Percentiles rank a stretch among this genome's conserved stretches.
Conservation (phyloP, 2,888 invertebrate genomes). For the Halictus quadricinctus region DNA sequence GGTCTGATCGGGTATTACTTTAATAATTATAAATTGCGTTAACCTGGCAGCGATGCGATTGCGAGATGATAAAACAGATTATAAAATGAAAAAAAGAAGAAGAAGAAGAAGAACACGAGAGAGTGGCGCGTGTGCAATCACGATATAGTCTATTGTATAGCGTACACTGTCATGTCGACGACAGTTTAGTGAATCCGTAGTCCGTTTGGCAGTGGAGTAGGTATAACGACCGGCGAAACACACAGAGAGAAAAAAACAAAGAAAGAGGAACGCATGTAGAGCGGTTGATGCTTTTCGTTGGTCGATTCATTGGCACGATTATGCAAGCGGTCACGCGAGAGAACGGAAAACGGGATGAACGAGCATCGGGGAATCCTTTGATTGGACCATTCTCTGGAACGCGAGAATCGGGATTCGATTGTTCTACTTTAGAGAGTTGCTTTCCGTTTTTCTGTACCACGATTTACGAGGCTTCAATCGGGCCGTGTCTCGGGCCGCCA, state of each 20-base stretch:
- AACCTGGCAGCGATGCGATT: constrained; percentile 69
- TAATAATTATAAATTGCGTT: constrained; percentile 67
- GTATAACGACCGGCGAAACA: neutral
- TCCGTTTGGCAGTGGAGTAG: constrained; percentile 34
- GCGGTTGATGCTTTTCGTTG: constrained; percentile 37
- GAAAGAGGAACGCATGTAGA: neutral
- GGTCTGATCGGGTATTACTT: constrained; percentile 76
- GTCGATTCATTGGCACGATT: constrained; percentile 40
- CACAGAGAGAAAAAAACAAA: neutral
- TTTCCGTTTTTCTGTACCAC: neutral
- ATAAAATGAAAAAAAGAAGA: neutral
- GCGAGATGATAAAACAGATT: constrained; percentile 32
- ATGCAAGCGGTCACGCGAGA: constrained; percentile 16
- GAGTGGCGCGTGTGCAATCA: constrained; percentile 59
- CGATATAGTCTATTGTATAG: constrained; percentile 60
- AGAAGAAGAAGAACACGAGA: neutral
- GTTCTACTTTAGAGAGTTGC: constrained; percentile 9
- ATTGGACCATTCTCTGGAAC: neutral
- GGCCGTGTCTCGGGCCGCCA: neutral
- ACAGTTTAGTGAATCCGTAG: constrained; percentile 26
- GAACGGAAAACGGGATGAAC: constrained; percentile 17
- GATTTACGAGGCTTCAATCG: neutral
- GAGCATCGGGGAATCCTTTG: constrained; percentile 27
- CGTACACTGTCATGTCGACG: constrained; percentile 37
- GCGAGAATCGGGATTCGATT: constrained; percentile 24